Conservation (phyloP, 2,113 vertebrate genomes). For the Ctenodactylus gundi region DNA sequence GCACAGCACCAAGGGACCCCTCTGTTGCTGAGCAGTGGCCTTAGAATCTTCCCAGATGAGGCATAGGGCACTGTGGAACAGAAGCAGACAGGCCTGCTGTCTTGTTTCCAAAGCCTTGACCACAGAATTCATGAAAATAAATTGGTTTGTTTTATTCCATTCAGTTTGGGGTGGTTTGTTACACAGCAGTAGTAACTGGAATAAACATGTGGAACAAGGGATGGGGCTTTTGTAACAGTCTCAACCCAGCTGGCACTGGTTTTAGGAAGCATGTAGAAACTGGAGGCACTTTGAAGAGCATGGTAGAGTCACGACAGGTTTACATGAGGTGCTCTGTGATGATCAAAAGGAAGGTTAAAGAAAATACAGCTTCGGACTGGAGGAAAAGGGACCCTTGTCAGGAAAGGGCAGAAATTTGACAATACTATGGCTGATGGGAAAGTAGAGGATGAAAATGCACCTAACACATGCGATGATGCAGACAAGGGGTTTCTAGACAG, state of each 20-base stretch:
- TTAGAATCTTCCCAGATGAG: not conserved
- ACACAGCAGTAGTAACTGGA: not conserved
- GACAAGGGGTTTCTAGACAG: slow-evolving; percentile 40
- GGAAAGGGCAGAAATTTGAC: not conserved
- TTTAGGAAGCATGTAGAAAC: not conserved
- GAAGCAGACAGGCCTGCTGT: not conserved
- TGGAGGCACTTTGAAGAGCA: not conserved
- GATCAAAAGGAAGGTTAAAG: not conserved
- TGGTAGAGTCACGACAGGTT: not conserved
- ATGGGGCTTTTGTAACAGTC: not conserved
- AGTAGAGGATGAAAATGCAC: not conserved
- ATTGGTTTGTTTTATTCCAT: not conserved
- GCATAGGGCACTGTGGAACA: not conserved
- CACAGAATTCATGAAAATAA: not conserved
- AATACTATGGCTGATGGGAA: not conserved
- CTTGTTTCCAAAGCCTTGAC: not conserved
- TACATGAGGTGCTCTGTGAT: not conserved
- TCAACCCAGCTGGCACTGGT: not conserved
- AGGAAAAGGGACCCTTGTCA: not conserved
- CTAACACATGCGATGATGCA: not conserved
- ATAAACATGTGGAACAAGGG: not conserved
- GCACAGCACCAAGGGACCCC: not conserved
- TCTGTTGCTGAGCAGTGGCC: not conserved
- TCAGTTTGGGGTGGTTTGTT: not conserved
- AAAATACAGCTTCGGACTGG: not conserved